phyloP scores from a whole-genome alignment of 1,140 invertebrate species.

The Hestina assimilis region DNA sequence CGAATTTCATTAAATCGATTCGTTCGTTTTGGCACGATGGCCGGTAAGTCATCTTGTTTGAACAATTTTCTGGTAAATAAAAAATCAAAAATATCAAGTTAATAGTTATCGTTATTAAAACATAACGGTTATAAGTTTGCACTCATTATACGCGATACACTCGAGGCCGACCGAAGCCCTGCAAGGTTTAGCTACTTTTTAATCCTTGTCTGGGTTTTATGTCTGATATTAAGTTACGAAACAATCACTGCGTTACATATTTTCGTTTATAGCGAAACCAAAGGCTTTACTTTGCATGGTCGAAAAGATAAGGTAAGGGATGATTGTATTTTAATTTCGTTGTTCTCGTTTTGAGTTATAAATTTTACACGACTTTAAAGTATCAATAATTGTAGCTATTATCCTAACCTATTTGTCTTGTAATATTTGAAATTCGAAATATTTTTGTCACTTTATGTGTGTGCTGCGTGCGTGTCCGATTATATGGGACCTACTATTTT shows the following conservation, averaged over 20 bases:
- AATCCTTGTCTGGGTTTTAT: constrained; percentile 6
- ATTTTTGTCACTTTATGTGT: too few relatives aligned
- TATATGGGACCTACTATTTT: too few relatives aligned
- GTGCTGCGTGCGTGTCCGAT: too few relatives aligned
- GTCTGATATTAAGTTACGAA: constrained; percentile 3
- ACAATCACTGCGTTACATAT: not conserved
- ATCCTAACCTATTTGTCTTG: too few relatives aligned
- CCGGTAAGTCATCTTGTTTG: not conserved
- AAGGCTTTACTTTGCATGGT: not conserved
- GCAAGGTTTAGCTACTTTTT: constrained; percentile 6
- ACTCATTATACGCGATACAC: not conserved
- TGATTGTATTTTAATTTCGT: not conserved
- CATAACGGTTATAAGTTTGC: not conserved
- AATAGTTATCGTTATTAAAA: not conserved
- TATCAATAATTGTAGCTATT: too few relatives aligned
- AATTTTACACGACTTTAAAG: too few relatives aligned
- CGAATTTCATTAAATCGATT: too few relatives aligned
- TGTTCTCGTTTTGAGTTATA: too few relatives aligned
- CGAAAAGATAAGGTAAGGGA: too few relatives aligned
- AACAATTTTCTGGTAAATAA: too few relatives aligned
- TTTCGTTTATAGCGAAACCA: not conserved
- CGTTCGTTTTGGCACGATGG: not conserved
- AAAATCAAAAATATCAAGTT: not conserved
- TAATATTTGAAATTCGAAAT: too few relatives aligned
- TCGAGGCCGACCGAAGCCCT: constrained; percentile 5